Conservation (phyloP, 2,113 vertebrate genomes). For the Zeus faber region DNA sequence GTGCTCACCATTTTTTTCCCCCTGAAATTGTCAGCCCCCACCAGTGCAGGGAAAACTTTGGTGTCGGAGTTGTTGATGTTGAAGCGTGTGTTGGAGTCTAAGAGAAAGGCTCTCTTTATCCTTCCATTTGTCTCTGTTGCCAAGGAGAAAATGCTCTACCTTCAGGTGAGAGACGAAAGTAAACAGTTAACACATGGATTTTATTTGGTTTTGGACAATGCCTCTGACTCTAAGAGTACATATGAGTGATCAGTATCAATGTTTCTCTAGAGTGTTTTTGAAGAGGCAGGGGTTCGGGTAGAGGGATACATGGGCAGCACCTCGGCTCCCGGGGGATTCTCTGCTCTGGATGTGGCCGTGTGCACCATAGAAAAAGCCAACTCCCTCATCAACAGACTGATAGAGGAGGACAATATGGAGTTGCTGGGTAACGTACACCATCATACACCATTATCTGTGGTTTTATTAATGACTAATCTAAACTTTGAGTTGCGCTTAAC, state of each 20-base stretch:
- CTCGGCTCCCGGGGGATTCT: conserved; percentile 81
- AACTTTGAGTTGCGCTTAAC: neutral
- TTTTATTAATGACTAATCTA: neutral
- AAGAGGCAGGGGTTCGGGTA: conserved; percentile 87
- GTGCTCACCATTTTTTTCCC: neutral
- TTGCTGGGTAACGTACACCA: conserved; percentile 79
- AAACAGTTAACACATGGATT: no score
- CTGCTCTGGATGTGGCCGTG: conserved; percentile 87
- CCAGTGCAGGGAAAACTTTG: conserved; percentile 96
- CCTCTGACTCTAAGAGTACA: no score
- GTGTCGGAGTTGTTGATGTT: conserved; percentile 93
- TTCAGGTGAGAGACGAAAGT: conserved; percentile 80
- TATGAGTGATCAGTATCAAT: conserved; percentile 7
- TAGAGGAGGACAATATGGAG: conserved; percentile 87
- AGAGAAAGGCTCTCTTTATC: conserved; percentile 92
- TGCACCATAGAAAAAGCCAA: conserved; percentile 99
- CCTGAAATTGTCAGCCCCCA: conserved; percentile 80
- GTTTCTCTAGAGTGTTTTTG: conserved; percentile 83
- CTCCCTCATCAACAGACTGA: conserved; percentile 89
- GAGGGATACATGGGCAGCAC: conserved; percentile 93
- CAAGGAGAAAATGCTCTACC: conserved; percentile 93
- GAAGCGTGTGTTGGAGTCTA: conserved; percentile 90
- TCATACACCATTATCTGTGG: neutral
- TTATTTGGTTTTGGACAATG: no score
- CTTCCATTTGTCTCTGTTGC: conserved; percentile 96